Evolutionary conservation across 1,140 invertebrate genomes (phyloP), one percentile per base, ranked within the genome.

Genomic region (Drosophila sturtevanti): DNA sequence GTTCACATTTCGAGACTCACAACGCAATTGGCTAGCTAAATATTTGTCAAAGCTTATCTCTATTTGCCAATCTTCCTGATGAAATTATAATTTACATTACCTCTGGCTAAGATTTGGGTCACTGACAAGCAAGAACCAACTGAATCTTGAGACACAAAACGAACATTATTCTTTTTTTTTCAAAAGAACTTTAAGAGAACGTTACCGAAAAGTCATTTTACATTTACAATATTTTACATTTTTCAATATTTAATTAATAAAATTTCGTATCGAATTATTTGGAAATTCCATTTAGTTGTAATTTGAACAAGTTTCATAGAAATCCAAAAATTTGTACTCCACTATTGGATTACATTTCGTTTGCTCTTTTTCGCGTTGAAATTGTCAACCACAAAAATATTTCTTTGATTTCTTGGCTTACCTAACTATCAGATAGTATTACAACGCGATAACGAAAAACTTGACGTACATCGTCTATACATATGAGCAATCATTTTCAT

Each of bases 371-470:
- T 31, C 27, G 27, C 2, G 9, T 44, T 10, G 41, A 48, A 14
- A 48, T 11, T 48, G 18, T 21, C 16, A 21, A 48, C 41, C 41
- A 18, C 72, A 60, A 52, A 55, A 73, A 44, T 54, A 27, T 34
- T 38, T 27, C 51, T 38, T 58, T 18, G 41, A 38, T 41, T 67
- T 48, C 60, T 66, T 52, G 18, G 65, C 63, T 48, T 68, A 72
- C 56, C 64, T 41, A 58, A 54, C 75, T 68, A 37, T 65, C 56
- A 76, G 72, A 76, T 76, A 76, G 72, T 65, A 76, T 76, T 76
- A 76, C 72, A 76, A 41, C 18, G 72, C 58, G 72, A 76, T 76
- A 76, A 76, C 72, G 56, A 41, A 76, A 6, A 75, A 58, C 61
- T 75, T 48, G 63, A 54, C 72, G 61, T 71, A 66, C 66, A 59